These are phyloP conservation scores for Aleiodes testaceus DNA, from an alignment of 2,888 invertebrate species.

Conservation along the genomic window DNA sequence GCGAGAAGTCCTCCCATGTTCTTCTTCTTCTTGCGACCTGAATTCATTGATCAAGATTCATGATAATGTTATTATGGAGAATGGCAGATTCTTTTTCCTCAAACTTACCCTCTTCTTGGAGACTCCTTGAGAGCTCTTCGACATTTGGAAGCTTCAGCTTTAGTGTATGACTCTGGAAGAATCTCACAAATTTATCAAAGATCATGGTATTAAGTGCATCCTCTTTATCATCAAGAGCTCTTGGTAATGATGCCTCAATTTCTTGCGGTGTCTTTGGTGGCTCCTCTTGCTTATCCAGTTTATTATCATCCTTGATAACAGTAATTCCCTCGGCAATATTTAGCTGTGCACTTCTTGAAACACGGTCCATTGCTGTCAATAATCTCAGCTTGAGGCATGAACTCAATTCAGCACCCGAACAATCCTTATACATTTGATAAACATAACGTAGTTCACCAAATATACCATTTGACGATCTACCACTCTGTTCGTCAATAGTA, in stretches of 20 bases:
- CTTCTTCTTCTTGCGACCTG: constrained; percentile 80
- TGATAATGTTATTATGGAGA: neutral
- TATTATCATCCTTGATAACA: constrained; percentile 79
- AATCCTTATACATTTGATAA: constrained; percentile 88
- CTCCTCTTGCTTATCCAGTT: constrained; percentile 63
- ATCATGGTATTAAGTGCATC: constrained; percentile 84
- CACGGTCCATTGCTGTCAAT: constrained; percentile 84
- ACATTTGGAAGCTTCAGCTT: constrained; percentile 86
- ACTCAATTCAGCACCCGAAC: constrained; percentile 78
- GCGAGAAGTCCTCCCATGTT: constrained; percentile 83
- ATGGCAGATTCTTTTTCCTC: neutral
- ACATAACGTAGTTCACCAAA: constrained; percentile 82
- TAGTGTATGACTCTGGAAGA: constrained; percentile 85
- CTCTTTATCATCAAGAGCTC: constrained; percentile 82
- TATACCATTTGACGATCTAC: constrained; percentile 64
- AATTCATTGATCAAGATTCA: constrained; percentile 32
- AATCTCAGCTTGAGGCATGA: constrained; percentile 87
- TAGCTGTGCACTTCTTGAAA: constrained; percentile 79
- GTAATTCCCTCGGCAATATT: constrained; percentile 84
- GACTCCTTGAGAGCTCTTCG: constrained; percentile 78
- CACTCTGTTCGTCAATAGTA: constrained; percentile 65
- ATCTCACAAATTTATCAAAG: constrained; percentile 82
- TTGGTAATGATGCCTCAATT: constrained; percentile 83
- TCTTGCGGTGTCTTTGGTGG: constrained; percentile 77
- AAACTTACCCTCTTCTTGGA: constrained; percentile 75